These are phyloP conservation scores for Amblyopsis rosae DNA, from an alignment of 2,113 vertebrate genomes.

Conservation along the genomic window DNA sequence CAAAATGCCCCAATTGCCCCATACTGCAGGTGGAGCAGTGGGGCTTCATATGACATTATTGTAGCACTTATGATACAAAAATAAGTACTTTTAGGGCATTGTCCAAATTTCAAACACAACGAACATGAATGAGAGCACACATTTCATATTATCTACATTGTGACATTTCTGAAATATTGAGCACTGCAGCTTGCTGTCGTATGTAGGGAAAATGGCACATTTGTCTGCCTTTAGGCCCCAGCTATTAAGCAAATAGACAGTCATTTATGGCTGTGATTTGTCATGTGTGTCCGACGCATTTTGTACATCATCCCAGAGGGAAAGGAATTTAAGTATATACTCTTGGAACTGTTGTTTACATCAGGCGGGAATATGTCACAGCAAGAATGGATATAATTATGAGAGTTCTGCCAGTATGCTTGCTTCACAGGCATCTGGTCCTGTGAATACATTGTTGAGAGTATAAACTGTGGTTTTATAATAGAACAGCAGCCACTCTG, in stretches of 20 bases:
- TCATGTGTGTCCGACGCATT: constrained; percentile 12
- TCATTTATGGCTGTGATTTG: constrained; percentile 13
- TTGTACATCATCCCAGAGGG: constrained; percentile 12
- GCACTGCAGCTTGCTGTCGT: constrained; percentile 13
- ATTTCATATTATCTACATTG: constrained; percentile 36
- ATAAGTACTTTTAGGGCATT: constrained; percentile 23
- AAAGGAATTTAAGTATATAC: not conserved
- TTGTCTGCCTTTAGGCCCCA: constrained; percentile 3
- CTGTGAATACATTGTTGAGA: too few relatives aligned
- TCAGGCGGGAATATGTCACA: too few relatives aligned
- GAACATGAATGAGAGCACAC: constrained; percentile 20
- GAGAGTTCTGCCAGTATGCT: too few relatives aligned
- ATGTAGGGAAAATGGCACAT: constrained; percentile 16
- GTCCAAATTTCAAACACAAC: constrained; percentile 35
- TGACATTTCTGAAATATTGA: constrained; percentile 43
- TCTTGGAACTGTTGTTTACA: not conserved
- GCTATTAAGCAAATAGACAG: constrained; percentile 23
- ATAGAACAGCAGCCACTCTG: too few relatives aligned
- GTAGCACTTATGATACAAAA: constrained; percentile 14
- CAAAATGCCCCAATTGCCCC: not conserved
- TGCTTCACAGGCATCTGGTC: too few relatives aligned
- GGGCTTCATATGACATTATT: constrained; percentile 16
- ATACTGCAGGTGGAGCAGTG: not conserved
- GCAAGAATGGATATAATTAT: too few relatives aligned
- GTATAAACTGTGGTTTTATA: too few relatives aligned